phyloP scores from a whole-genome alignment of 2,888 invertebrate species.

The Pheosia gnoma region DNA sequence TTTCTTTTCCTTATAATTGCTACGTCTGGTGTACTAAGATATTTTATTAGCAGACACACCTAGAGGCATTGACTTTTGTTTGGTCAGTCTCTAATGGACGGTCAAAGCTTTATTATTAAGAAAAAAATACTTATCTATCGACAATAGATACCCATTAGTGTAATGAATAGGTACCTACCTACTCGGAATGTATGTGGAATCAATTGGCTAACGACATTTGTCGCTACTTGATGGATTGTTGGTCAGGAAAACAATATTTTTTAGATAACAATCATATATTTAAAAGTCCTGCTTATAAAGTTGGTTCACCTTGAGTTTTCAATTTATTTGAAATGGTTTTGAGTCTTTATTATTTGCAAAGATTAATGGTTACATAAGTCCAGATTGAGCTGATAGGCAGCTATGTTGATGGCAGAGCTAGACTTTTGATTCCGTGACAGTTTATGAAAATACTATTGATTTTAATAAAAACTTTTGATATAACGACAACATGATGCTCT shows the following conservation, averaged over 20 bases:
- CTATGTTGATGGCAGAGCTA: no score
- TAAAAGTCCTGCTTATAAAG: background rate
- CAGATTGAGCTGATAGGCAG: no score
- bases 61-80: conserved; percentile 56
- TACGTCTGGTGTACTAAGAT: conserved; percentile 25
- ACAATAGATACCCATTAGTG: conserved; percentile 64
- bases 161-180: conserved; percentile 56
- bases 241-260: conserved; percentile 26
- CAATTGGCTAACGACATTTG: conserved; percentile 53
- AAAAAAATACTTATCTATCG: conserved; percentile 44
- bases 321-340: background rate
- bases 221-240: conserved; percentile 51
- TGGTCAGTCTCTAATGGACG: conserved; percentile 60
- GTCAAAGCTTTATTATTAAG: conserved; percentile 38
- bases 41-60: conserved; percentile 49
- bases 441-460: no score
- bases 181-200: conserved; percentile 49
- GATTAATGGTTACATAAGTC: no score
- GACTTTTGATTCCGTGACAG: no score
- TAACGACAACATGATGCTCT: no score
- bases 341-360: background rate
- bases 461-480: no score
- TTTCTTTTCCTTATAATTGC: conserved; percentile 20
- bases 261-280: conserved; percentile 16
- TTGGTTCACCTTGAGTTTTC: background rate